phyloP scores from a whole-genome alignment of 92 coral and sea anemone genomes.

The Paragorgia papillata region DNA sequence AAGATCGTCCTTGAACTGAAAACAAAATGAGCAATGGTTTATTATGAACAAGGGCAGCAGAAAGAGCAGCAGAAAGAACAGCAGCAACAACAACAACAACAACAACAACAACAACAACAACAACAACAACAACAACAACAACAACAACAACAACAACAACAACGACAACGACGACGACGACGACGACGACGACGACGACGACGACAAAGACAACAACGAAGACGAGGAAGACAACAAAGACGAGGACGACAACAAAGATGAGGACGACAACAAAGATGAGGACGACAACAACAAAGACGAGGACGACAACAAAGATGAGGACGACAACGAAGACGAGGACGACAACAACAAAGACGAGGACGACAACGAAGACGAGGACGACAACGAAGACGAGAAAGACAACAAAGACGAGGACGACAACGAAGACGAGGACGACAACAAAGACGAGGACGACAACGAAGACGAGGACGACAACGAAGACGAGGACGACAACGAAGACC shows the following conservation, averaged over 20 bases:
- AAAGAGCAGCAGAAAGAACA: neutral
- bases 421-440: neutral
- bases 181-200: neutral
- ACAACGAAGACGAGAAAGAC: neutral
- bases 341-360: neutral
- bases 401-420: neutral
- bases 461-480: neutral
- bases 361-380: neutral
- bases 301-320: neutral
- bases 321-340: neutral
- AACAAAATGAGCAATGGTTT: neutral
- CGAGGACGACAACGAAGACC: too few relatives aligned
- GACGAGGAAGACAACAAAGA: neutral
- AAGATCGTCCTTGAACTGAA: constrained; percentile 65
- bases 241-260: neutral
- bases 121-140: neutral
- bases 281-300: too few relatives aligned
- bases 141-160: neutral
- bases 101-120: neutral
- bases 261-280: too few relatives aligned
- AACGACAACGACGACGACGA: neutral
- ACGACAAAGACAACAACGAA: neutral
- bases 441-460: neutral
- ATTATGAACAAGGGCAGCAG: neutral
- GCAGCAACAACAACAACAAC: neutral